phyloP scores from a whole-genome alignment of 2,797 vertebrate species.

The Morus bassanus region DNA sequence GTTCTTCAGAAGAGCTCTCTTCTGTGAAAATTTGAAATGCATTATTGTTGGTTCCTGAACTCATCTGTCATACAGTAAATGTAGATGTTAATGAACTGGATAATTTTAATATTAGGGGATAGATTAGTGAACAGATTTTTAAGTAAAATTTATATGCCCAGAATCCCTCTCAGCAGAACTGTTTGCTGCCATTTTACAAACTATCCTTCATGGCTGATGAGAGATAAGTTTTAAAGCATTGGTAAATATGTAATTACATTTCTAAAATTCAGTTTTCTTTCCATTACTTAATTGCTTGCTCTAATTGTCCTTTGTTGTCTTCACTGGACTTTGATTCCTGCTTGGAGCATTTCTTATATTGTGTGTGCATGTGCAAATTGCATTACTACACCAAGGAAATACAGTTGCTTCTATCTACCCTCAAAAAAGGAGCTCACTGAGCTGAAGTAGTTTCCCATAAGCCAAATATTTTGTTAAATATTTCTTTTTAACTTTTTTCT shows the following conservation, averaged over 20 bases:
- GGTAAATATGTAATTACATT: background rate
- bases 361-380: background rate
- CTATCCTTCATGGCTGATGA: background rate
- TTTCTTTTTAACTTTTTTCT: background rate
- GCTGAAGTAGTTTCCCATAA: background rate
- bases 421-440: background rate
- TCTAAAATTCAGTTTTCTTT: background rate
- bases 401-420: background rate
- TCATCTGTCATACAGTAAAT: background rate
- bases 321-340: background rate
- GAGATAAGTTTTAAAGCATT: background rate
- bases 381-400: background rate
- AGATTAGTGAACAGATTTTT: background rate
- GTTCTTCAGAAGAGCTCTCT: background rate
- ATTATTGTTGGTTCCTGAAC: background rate
- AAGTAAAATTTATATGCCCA: background rate
- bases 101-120: background rate
- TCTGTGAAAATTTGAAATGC: background rate
- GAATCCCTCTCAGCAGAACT: background rate
- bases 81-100: background rate
- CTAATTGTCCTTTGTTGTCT: background rate
- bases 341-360: background rate
- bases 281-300: background rate
- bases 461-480: background rate
- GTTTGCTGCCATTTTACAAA: background rate